Percentiles rank a stretch among this genome's conserved stretches.
Conservation (phyloP, 2,888 invertebrate species). For the Hirtodrosophila histrioides region DNA sequence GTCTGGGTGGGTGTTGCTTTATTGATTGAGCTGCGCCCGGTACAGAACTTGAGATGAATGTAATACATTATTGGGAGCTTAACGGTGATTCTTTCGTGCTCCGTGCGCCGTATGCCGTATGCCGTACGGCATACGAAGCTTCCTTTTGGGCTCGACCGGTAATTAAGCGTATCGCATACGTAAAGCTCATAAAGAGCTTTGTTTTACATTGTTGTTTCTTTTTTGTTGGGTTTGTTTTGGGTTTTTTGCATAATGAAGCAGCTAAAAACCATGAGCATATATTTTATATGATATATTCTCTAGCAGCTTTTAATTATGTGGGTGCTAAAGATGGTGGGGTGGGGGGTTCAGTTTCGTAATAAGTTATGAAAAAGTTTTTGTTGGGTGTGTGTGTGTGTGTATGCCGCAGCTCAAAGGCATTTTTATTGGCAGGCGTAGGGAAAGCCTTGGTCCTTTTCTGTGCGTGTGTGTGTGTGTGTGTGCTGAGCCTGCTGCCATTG, state of each 20-base stretch:
- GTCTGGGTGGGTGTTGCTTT: conserved; percentile 26
- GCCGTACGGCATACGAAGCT: background rate
- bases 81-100: conserved; percentile 8
- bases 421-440: conserved; percentile 63
- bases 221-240: background rate
- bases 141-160: conserved; percentile 10
- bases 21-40: conserved; percentile 45
- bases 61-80: conserved; percentile 50
- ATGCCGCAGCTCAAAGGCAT: conserved; percentile 51
- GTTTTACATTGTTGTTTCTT: conserved; percentile 12
- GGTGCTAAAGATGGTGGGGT: background rate
- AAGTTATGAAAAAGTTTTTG: conserved; percentile 36
- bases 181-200: conserved; percentile 29
- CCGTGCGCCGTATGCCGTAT: background rate
- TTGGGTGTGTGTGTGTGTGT: conserved; percentile 31
- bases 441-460: conserved; percentile 9
- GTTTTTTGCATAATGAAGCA: conserved; percentile 26
- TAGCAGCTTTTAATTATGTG: conserved; percentile 35
- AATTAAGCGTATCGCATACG: conserved; percentile 40
- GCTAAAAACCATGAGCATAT: conserved; percentile 6
- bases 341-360: conserved; percentile 25
- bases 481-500: conserved; percentile 49
- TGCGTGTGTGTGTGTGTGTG: conserved; percentile 18
- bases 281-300: conserved; percentile 14
- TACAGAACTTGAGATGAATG: conserved; percentile 35